Evolutionary conservation across 2,888 invertebrate species (phyloP), one percentile per base, ranked within the genome.

Genomic region (Sicus ferrugineus): DNA sequence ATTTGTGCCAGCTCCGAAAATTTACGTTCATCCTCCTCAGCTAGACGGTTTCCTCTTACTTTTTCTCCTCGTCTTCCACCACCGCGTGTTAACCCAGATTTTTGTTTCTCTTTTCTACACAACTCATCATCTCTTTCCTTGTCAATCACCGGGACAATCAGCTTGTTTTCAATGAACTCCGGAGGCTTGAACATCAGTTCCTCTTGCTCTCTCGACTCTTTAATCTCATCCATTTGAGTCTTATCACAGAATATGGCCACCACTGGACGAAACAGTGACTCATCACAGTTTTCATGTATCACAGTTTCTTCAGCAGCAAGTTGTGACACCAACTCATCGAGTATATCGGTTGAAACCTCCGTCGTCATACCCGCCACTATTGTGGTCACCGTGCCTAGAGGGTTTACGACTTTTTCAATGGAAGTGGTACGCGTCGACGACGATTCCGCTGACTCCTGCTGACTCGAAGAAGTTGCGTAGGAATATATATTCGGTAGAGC

Each of bases 181-280:
- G 85, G 85, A 3, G 82, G 81, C 68, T 78, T 77, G 26, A 76
- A 72, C 31, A 74, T 70, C 56, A 74, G 72, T 63, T 75, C 72
- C 16, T 76, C 73, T 31, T 68, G 21, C 58, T 46, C 77, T 72
- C 2, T 75, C 59, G 79, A 75, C 67, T 79, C 78, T 19, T 74
- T 76, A 30, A 3, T 14, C 66, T 72, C 77, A 54, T 28, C 42
- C 38, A 66, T 72, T 31, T 66, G 70, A 48, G 70, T 87, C 50
- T 87, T 87, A 48, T 82, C 81, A 72, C 83, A 83, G 70, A 84
- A 83, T 67, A 85, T 85, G 38, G 86, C 81, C 23, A 91, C 88
- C 69, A 91, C 89, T 38, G 91, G 90, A 21, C 92, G 87, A 84
- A 92, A 92, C 68, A 90, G 86, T 54, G 89, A 88, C 85, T 92